These are phyloP conservation scores for Dendropsophus ebraccatus DNA, from an alignment of 2,113 vertebrate species.

Conservation along the genomic window DNA sequence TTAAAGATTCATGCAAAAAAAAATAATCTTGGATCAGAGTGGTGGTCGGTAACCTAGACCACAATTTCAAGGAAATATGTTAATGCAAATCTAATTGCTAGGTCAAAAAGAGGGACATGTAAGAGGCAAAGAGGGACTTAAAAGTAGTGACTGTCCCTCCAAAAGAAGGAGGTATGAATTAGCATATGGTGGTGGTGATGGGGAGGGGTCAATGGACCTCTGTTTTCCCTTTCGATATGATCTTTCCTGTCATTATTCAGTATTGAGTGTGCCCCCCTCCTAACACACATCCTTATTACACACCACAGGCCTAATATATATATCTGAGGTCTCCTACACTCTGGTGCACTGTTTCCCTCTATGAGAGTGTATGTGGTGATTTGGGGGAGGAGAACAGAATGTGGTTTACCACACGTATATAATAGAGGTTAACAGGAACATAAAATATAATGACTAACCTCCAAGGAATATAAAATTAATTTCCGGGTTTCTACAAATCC, in stretches of 20 bases:
- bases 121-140: no score
- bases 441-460: slow-evolving; percentile 41
- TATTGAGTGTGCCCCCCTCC: not conserved
- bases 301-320: not conserved
- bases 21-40: no score
- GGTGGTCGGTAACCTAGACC: no score
- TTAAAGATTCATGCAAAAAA: no score
- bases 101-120: no score
- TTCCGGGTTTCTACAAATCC: not conserved
- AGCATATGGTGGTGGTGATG: no score
- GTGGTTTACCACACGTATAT: slow-evolving; percentile 48
- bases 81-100: no score
- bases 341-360: not conserved
- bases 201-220: no score
- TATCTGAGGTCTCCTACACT: not conserved
- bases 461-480: not conserved
- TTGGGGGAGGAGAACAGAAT: slow-evolving; percentile 22
- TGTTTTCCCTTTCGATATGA: no score
- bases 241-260: not conserved
- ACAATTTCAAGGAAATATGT: no score
- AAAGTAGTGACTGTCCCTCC: no score
- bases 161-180: no score
- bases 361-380: not conserved
- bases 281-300: not conserved
- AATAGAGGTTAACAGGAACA: slow-evolving; percentile 27